Conservation (phyloP, 2,888 invertebrate species). For the Seira musarum region DNA sequence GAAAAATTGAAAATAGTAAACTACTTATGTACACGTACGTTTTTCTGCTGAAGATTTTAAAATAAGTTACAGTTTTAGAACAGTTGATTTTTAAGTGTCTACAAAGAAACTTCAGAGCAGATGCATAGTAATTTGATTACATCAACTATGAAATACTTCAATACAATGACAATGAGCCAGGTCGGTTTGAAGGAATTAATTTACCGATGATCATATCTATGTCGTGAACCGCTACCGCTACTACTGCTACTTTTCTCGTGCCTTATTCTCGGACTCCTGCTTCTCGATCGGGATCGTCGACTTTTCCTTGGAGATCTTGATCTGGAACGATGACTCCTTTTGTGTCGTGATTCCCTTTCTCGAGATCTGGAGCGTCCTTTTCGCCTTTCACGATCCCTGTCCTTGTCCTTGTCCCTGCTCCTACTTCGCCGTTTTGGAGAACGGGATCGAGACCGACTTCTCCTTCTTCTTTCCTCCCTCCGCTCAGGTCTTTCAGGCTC, state of each 20-base stretch:
- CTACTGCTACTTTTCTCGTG: conserved; percentile 46
- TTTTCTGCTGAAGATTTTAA: too few relatives aligned
- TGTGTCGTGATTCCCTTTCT: conserved; percentile 50
- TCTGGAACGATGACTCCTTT: conserved; percentile 49
- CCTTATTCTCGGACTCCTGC: conserved; percentile 51
- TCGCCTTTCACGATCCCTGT: conserved; percentile 62
- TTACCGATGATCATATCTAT: conserved; percentile 43
- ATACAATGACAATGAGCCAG: too few relatives aligned
- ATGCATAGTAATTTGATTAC: too few relatives aligned
- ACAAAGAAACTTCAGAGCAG: too few relatives aligned
- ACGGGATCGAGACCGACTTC: conserved; percentile 64
- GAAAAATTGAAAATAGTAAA: too few relatives aligned
- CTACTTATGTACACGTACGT: too few relatives aligned
- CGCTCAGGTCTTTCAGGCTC: conserved; percentile 71
- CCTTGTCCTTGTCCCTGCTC: conserved; percentile 50
- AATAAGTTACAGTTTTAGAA: too few relatives aligned
- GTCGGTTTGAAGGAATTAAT: too few relatives aligned
- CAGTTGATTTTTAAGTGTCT: too few relatives aligned
- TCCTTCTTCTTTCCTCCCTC: conserved; percentile 55
- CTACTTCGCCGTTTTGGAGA: conserved; percentile 70
- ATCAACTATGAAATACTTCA: too few relatives aligned
- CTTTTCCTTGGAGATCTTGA: conserved; percentile 50
- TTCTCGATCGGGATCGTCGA: conserved; percentile 36
- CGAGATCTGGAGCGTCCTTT: conserved; percentile 54
- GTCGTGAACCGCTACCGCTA: conserved; percentile 42